Evolutionary conservation across 2,888 invertebrate species (phyloP).

Genomic region (Eustalomyia histrio): DNA sequence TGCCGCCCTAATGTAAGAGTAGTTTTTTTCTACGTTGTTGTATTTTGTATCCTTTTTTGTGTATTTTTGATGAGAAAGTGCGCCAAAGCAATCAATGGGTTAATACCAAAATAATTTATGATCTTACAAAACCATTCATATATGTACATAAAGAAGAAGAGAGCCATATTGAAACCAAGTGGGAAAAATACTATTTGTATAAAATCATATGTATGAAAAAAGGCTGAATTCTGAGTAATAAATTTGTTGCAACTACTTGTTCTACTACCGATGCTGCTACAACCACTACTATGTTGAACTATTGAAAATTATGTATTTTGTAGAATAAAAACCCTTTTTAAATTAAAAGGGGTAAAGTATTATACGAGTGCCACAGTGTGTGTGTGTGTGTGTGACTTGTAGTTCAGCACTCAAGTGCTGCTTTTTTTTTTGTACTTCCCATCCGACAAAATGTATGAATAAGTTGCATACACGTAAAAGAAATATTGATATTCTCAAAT

Average conservation of each 20-base stretch:
- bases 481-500: slow-evolving; percentile 38
- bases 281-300: slow-evolving; percentile 5
- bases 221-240: slow-evolving; percentile 52
- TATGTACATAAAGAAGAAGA: slow-evolving; percentile 22
- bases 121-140: slow-evolving; percentile 56
- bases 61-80: slow-evolving; percentile 54
- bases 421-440: slow-evolving; percentile 45
- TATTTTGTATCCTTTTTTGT: slow-evolving; percentile 2
- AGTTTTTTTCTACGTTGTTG: background rate
- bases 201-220: background rate
- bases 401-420: slow-evolving; percentile 18
- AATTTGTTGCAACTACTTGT: slow-evolving; percentile 55
- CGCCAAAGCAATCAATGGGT: slow-evolving; percentile 65
- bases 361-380: background rate
- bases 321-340: slow-evolving; percentile 31
- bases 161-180: slow-evolving; percentile 14
- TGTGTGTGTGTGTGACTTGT: slow-evolving; percentile 2
- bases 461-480: slow-evolving; percentile 38
- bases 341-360: slow-evolving; percentile 48
- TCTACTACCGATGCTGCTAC: slow-evolving; percentile 7
- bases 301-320: slow-evolving; percentile 23
- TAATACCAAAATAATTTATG: slow-evolving; percentile 65
- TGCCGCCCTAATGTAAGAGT: too few relatives aligned
- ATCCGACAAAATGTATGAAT: slow-evolving; percentile 26
- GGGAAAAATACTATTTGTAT: slow-evolving; percentile 7